Evolutionary conservation across 2,797 vertebrate genomes (phyloP).

Genomic region (Hipposideros larvatus): DNA sequence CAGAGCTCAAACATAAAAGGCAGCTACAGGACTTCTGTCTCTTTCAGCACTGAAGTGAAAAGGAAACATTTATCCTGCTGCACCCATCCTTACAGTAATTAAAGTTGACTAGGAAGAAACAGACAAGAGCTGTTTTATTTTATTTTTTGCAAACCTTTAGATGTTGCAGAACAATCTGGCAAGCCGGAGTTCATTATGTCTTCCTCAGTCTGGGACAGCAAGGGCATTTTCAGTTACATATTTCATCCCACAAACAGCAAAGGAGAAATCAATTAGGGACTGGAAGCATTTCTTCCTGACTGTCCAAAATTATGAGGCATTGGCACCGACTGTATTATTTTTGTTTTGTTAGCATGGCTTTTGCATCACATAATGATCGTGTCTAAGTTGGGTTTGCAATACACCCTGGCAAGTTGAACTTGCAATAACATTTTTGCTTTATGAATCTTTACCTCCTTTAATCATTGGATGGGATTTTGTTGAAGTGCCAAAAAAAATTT

Average conservation of each 20-base stretch:
- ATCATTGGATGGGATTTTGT: slow-evolving; percentile 56
- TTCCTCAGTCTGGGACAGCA: neutral
- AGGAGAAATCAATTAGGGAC: slow-evolving; percentile 50
- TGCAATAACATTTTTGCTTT: slow-evolving; percentile 28
- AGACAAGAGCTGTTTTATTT: slow-evolving; percentile 46
- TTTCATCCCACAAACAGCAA: slow-evolving; percentile 44
- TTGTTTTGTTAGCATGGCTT: slow-evolving; percentile 4
- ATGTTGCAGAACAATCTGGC: slow-evolving; percentile 28
- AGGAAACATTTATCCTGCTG: slow-evolving; percentile 46
- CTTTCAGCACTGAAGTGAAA: slow-evolving; percentile 25
- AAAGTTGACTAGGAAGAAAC: slow-evolving; percentile 55
- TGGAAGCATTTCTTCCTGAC: neutral
- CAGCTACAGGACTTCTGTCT: neutral
- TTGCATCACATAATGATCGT: neutral
- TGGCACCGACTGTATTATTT: neutral
- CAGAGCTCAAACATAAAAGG: neutral
- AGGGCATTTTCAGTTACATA: slow-evolving; percentile 45
- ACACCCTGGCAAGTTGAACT: slow-evolving; percentile 38
- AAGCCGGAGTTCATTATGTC: slow-evolving; percentile 59
- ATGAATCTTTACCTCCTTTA: slow-evolving; percentile 57
- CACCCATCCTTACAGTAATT: slow-evolving; percentile 67
- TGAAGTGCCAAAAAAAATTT: slow-evolving; percentile 64
- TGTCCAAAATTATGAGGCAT: neutral
- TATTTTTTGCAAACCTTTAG: slow-evolving; percentile 56
- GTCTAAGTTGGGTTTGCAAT: neutral